phyloP scores from a whole-genome alignment of 35 echinoderm and acorn worm species.

The Nesometra sesokonis region DNA sequence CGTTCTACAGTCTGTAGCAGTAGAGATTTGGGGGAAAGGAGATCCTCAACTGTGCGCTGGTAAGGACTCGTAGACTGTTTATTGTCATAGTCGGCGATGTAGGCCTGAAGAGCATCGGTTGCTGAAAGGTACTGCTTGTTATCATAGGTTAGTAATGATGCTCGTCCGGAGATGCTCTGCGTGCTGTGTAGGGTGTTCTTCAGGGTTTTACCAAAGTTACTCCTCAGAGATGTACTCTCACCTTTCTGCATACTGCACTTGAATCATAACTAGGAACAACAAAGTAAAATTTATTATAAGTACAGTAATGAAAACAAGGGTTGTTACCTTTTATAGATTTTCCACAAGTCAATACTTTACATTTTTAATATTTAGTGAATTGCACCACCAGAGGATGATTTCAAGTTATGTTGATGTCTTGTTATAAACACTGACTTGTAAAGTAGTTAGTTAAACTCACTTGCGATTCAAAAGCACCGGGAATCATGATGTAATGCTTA shows the following conservation, averaged over 20 bases:
- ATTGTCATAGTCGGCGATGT: conserved; percentile 47
- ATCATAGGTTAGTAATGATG: conserved; percentile 35
- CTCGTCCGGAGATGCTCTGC: conserved; percentile 36
- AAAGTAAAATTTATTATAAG: no score
- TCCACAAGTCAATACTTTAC: no score
- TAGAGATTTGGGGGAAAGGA: conserved; percentile 11
- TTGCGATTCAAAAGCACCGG: no score
- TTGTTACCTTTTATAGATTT: no score
- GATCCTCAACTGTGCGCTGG: conserved; percentile 9
- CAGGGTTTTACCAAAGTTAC: neutral
- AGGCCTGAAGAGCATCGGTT: conserved; percentile 36
- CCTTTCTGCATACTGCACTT: neutral
- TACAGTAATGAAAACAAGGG: no score
- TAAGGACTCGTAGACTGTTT: conserved; percentile 10
- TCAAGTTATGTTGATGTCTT: no score
- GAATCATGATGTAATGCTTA: no score
- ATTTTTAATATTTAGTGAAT: no score
- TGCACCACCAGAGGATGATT: no score
- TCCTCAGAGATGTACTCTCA: neutral
- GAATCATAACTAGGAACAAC: neutral
- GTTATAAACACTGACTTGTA: no score
- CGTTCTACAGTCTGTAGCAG: conserved; percentile 26
- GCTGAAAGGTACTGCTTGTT: conserved; percentile 54
- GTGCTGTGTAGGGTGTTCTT: conserved; percentile 30
- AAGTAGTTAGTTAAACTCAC: no score